These are phyloP conservation scores for Podarcis muralis DNA, from an alignment of 2,113 vertebrate species.

Conservation along the genomic window DNA sequence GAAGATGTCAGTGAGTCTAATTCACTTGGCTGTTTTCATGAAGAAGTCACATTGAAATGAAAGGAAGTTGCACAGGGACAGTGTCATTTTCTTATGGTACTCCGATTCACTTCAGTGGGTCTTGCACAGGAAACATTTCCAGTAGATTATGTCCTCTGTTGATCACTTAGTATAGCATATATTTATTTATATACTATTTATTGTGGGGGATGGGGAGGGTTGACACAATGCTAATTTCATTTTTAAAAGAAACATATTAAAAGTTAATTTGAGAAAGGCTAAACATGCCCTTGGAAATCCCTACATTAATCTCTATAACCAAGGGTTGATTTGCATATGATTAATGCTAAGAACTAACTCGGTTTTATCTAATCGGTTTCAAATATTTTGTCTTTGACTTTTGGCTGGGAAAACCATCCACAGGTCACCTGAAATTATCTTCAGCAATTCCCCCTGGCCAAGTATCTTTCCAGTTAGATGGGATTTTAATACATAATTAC, in stretches of 20 bases:
- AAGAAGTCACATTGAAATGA: neutral
- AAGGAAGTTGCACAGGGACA: neutral
- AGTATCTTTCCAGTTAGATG: constrained; percentile 44
- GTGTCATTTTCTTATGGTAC: neutral
- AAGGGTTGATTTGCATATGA: constrained; percentile 38
- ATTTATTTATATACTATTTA: neutral
- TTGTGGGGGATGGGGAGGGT: neutral
- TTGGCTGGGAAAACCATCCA: constrained; percentile 43
- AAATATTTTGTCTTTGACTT: constrained; percentile 33
- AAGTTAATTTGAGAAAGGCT: constrained; percentile 36
- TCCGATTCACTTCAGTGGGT: neutral
- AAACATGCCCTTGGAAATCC: constrained; percentile 3
- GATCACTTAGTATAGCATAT: neutral
- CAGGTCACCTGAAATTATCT: constrained; percentile 49
- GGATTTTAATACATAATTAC: constrained; percentile 52
- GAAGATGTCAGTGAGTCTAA: neutral
- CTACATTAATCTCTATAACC: constrained; percentile 36
- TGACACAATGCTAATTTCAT: neutral
- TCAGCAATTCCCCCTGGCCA: constrained; percentile 44
- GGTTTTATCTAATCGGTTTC: constrained; percentile 32
- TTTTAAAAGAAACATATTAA: neutral
- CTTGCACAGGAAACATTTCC: neutral
- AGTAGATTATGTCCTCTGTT: neutral
- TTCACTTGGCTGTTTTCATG: neutral
- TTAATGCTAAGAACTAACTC: constrained; percentile 41